These are phyloP conservation scores for Trissolcus japonicus DNA, from an alignment of 2,888 invertebrate species.

Conservation along the genomic window DNA sequence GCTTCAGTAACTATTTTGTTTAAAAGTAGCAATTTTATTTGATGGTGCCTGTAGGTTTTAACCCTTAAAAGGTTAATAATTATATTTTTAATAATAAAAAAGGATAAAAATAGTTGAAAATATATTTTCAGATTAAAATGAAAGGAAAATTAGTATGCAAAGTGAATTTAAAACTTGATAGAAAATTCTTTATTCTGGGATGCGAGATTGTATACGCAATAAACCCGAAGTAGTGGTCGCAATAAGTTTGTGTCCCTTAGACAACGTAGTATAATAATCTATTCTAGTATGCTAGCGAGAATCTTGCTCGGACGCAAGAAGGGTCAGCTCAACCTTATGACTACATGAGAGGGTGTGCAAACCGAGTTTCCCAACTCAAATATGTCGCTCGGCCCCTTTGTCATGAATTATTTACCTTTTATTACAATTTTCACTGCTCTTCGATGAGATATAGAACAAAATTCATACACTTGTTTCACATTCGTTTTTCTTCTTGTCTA, in stretches of 20 bases:
- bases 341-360: constrained; percentile 21
- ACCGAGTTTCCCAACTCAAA: constrained; percentile 25
- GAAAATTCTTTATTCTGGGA: constrained; percentile 45
- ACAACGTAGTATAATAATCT: constrained; percentile 61
- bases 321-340: constrained; percentile 17
- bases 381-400: constrained; percentile 6
- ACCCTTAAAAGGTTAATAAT: too few relatives aligned
- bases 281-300: constrained; percentile 47
- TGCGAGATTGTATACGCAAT: constrained; percentile 59
- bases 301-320: constrained; percentile 11
- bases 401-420: constrained; percentile 30
- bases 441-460: constrained; percentile 8
- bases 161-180: constrained; percentile 21
- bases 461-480: too few relatives aligned
- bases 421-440: constrained; percentile 19
- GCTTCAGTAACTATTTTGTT: too few relatives aligned
- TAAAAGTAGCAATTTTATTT: too few relatives aligned
- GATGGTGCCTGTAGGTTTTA: too few relatives aligned
- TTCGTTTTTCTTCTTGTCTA: background rate
- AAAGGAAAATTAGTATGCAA: background rate
- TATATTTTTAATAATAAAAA: too few relatives aligned
- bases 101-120: too few relatives aligned
- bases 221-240: constrained; percentile 58
- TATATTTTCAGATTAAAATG: background rate
- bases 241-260: constrained; percentile 1